A percentile compares a stretch with the other conserved stretches of the same genome.
Evolutionary conservation across 2,888 invertebrate genomes (phyloP).

Genomic region (Nephrotoma guestfalica): DNA sequence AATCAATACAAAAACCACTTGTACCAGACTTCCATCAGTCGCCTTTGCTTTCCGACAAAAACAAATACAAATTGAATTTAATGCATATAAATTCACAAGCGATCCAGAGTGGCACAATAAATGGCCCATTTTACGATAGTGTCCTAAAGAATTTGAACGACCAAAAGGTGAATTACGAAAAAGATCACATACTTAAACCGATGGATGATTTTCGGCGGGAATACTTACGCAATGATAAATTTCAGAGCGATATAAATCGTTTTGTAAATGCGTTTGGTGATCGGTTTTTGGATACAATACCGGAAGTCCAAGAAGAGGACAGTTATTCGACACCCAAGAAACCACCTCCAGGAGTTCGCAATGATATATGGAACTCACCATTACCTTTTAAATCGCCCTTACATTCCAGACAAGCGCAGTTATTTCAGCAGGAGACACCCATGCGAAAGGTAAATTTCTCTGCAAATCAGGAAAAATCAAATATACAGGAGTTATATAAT

Average conservation of each 20-base stretch:
- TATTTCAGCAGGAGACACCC: constrained; percentile 30
- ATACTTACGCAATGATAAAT: constrained; percentile 38
- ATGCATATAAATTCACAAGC: constrained; percentile 41
- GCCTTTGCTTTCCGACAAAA: constrained; percentile 30
- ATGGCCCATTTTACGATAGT: constrained; percentile 43
- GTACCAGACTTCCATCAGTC: constrained; percentile 36
- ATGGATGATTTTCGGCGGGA: constrained; percentile 44
- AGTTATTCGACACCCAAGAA: constrained; percentile 15
- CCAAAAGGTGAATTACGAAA: constrained; percentile 37
- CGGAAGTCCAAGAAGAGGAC: background rate
- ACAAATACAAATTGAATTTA: constrained; percentile 34
- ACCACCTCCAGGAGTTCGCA: background rate
- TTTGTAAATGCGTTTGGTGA: constrained; percentile 19
- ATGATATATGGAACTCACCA: constrained; percentile 23
- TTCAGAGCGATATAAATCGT: constrained; percentile 38
- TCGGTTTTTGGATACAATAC: background rate
- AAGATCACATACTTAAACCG: constrained; percentile 41
- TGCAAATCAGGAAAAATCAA: constrained; percentile 17
- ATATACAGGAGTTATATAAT: constrained; percentile 5
- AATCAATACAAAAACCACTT: constrained; percentile 22
- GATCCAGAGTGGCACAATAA: constrained; percentile 41
- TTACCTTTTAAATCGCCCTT: constrained; percentile 22
- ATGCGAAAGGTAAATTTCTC: constrained; percentile 28
- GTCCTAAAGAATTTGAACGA: constrained; percentile 38
- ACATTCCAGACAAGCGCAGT: constrained; percentile 21